Evolutionary conservation across 2,888 invertebrate species (phyloP), one percentile per base, ranked within the genome.

Genomic region (Mythimna pallens): DNA sequence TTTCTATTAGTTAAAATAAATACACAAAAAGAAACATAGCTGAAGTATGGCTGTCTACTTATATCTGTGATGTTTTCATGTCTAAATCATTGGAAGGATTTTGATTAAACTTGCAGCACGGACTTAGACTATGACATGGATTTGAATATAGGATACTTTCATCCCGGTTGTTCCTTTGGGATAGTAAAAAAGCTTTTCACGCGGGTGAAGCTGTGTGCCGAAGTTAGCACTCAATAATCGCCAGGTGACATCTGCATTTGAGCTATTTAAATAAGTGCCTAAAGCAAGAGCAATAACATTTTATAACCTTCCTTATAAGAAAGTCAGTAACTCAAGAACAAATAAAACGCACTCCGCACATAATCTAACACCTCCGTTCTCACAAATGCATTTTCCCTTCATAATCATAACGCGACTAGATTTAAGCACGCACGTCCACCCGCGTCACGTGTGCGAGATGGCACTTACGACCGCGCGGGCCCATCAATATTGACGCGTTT

Each of bases 341-440:
- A 70, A 80, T 83, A 80, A 83, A 80, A 65, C 67, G 4, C 81
- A 70, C 61, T 30, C 59, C 58, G 43, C 34, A 80, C 80, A 62
- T 68, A 74, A 67, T 58, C 17, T 80, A 70, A 70, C 62, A 54
- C 68, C 30, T 12, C 54, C 80, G 70, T 80, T 80, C 55, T 73
- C 86, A 65, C 75, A 78, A 74, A 73, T 75, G 75, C 86, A 86
- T 81, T 80, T 73, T 84, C 73, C 71, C 84, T 73, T 73, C 78
- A 84, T 47, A 47, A 47, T 47, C 17, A 47, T 84, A 86, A 78
- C 81, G 73, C 66, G 70, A 86, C 65, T 76, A 76, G 61, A 72
- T 80, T 70, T 70, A 71, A 77, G 77, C 71, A 68, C 73, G 20
- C 71, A 63, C 64, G 62, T 65, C 43, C 50, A 17, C 59, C 68